Evolutionary conservation across 2,797 vertebrate species (phyloP).

Genomic region (Acanthornis magna): DNA sequence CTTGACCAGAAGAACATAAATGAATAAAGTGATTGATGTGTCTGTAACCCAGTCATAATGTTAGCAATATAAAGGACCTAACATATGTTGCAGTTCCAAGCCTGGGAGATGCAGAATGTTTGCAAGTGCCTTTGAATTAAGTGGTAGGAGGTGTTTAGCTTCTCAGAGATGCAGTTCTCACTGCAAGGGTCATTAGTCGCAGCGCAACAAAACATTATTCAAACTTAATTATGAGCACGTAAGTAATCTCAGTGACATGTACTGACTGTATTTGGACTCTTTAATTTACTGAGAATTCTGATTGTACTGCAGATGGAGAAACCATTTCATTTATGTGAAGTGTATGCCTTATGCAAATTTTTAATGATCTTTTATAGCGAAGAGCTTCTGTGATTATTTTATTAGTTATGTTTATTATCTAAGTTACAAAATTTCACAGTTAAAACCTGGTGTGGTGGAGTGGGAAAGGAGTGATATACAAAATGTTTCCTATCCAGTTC

Average conservation of each 20-base stretch:
- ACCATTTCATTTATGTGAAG: not conserved
- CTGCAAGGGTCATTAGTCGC: slow-evolving; percentile 3
- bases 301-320: not conserved
- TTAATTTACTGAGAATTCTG: not conserved
- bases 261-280: not conserved
- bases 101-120: not conserved
- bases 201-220: not conserved
- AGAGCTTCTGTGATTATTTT: not conserved
- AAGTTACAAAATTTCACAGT: not conserved
- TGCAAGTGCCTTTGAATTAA: not conserved
- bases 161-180: not conserved
- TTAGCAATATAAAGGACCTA: not conserved
- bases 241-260: not conserved
- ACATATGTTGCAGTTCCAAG: not conserved
- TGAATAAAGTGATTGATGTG: not conserved
- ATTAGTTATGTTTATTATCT: not conserved
- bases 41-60: not conserved
- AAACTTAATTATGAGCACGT: not conserved
- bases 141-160: not conserved
- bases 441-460: not conserved
- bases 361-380: not conserved
- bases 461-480: not conserved
- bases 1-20: not conserved
- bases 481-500: not conserved
- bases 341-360: not conserved